These are phyloP conservation scores for Callopanchax toddi DNA, from an alignment of 2,113 vertebrate genomes.

Conservation along the genomic window DNA sequence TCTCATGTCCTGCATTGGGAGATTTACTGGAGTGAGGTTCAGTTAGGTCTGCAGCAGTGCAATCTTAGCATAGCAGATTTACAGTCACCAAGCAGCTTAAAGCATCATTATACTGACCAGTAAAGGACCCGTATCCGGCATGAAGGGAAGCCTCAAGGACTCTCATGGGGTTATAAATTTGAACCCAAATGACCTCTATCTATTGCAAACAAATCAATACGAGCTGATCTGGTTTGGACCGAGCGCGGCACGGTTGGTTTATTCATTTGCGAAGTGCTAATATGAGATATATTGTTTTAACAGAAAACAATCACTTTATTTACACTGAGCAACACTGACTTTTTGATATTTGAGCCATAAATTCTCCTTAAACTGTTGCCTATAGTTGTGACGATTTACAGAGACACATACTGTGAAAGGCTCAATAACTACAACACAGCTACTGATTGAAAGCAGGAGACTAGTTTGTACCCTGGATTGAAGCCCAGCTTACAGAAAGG, in stretches of 20 bases:
- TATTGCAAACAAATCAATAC: constrained; percentile 55
- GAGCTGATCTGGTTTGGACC: constrained; percentile 46
- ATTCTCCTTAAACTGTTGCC: too few species aligned
- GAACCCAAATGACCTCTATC: constrained; percentile 33
- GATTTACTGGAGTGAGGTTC: constrained; percentile 59
- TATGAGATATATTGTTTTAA: not conserved
- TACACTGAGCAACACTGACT: not conserved
- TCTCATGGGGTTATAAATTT: constrained; percentile 41
- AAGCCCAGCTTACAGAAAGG: too few species aligned
- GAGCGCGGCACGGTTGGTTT: not conserved
- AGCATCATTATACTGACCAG: constrained; percentile 63
- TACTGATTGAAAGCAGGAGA: too few species aligned
- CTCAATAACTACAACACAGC: too few species aligned
- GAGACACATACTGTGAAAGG: too few species aligned
- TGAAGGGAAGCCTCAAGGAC: constrained; percentile 40
- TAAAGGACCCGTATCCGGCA: constrained; percentile 51
- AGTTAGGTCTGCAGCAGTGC: constrained; percentile 45
- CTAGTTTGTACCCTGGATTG: too few species aligned
- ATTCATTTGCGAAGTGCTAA: constrained; percentile 12
- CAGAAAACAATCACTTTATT: not conserved
- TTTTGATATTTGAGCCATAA: not conserved
- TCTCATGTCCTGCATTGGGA: constrained; percentile 21
- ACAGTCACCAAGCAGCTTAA: constrained; percentile 57
- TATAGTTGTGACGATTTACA: too few species aligned
- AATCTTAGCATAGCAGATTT: constrained; percentile 67